Percentiles rank a stretch among this genome's conserved stretches.
Conservation (phyloP, 2,113 vertebrate genomes). For the Pterocles gutturalis region DNA sequence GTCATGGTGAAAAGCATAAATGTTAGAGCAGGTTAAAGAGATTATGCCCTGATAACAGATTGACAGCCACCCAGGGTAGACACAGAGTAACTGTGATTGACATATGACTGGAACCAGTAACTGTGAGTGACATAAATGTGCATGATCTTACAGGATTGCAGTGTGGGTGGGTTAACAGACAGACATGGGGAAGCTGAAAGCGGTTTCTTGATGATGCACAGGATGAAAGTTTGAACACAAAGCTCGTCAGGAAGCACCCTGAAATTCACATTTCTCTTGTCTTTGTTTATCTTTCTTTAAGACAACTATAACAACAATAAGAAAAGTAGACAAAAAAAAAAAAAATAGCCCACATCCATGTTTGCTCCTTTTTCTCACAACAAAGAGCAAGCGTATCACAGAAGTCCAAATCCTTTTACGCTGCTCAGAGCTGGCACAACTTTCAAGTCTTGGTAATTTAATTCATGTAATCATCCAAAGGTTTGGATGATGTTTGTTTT, state of each 20-base stretch:
- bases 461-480: not conserved
- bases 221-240: slow-evolving; percentile 27
- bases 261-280: slow-evolving; percentile 3
- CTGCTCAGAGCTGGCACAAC: not conserved
- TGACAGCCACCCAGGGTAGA: slow-evolving; percentile 27
- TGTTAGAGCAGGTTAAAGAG: slow-evolving; percentile 8
- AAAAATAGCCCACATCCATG: not conserved
- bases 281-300: slow-evolving; percentile 26
- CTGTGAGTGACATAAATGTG: slow-evolving; percentile 31
- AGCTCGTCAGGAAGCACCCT: not conserved
- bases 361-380: not conserved
- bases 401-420: not conserved
- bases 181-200: not conserved
- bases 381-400: not conserved
- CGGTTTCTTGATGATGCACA: not conserved
- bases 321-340: not conserved
- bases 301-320: slow-evolving; percentile 8
- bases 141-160: slow-evolving; percentile 15
- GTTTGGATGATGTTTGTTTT: not conserved
- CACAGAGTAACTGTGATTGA: slow-evolving; percentile 37
- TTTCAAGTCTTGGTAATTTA: not conserved
- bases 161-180: slow-evolving; percentile 34
- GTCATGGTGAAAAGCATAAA: not conserved
- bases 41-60: slow-evolving; percentile 27
- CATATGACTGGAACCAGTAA: slow-evolving; percentile 19